A percentile compares a stretch with the other conserved stretches of the same genome.
phyloP scores from a whole-genome alignment of 2,113 vertebrate genomes.

The Corydoras maculifer region DNA sequence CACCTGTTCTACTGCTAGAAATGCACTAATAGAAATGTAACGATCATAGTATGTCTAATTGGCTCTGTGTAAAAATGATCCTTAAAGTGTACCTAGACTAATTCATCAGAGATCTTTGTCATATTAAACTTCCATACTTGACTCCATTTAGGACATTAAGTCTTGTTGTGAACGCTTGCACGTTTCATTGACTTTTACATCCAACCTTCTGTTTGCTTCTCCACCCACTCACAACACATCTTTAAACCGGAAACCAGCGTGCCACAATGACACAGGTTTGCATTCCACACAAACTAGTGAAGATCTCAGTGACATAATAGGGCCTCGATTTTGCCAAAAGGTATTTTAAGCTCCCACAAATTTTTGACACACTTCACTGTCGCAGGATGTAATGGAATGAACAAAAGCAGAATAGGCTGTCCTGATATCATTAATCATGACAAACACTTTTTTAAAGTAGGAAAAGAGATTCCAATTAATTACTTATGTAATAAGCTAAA shows the following conservation, averaged over 20 bases:
- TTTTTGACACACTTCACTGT: conserved; percentile 2
- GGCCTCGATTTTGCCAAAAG: conserved; percentile 19
- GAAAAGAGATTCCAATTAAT: no score
- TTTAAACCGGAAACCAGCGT: conserved; percentile 16
- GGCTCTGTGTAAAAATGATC: no score
- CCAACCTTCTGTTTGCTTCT: not conserved
- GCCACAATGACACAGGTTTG: not conserved
- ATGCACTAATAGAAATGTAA: no score
- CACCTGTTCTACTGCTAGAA: no score
- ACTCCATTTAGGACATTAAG: no score
- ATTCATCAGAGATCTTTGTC: no score
- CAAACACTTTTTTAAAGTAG: no score
- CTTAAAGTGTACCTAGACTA: no score
- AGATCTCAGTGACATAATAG: conserved; percentile 33
- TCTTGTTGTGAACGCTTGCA: not conserved
- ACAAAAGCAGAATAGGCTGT: not conserved
- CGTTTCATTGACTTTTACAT: conserved; percentile 1
- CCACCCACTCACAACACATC: conserved; percentile 6
- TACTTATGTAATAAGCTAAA: no score
- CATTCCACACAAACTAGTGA: conserved; percentile 11
- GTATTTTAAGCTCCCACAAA: conserved; percentile 30
- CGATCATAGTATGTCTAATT: no score
- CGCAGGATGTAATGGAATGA: conserved; percentile 1
- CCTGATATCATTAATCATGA: no score
- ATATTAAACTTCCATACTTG: no score